A percentile compares a stretch with the other conserved stretches of the same genome.
Evolutionary conservation across 2,797 vertebrate genomes (phyloP).

Genomic region (Epinephelus malabaricus): DNA sequence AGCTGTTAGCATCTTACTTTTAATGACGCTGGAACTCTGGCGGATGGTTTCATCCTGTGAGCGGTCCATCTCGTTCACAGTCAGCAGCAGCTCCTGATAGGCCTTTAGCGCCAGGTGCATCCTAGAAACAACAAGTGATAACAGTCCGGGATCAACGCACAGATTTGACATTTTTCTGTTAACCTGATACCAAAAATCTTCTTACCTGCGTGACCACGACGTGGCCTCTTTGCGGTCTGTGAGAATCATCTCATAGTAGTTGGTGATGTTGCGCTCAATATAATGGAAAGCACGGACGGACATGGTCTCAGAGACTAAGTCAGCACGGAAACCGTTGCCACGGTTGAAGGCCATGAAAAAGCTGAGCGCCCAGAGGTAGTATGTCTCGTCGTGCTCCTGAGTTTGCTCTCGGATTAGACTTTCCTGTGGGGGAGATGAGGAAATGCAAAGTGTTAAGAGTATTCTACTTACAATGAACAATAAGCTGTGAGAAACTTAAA

Average conservation of each 20-base stretch:
- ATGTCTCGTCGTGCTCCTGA: slow-evolving; percentile 96
- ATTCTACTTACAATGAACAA: neutral
- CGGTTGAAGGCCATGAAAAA: slow-evolving; percentile 99
- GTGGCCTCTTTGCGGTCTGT: slow-evolving; percentile 93
- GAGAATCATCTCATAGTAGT: slow-evolving; percentile 97
- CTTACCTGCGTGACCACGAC: slow-evolving; percentile 94
- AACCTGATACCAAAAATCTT: neutral
- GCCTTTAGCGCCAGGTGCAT: slow-evolving; percentile 97
- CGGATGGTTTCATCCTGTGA: slow-evolving; percentile 89
- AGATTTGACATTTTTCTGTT: neutral
- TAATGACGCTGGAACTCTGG: slow-evolving; percentile 93
- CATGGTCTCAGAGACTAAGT: slow-evolving; percentile 96
- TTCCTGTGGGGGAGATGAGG: slow-evolving; percentile 83
- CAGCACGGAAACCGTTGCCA: slow-evolving; percentile 89
- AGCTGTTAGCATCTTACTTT: slow-evolving; percentile 86
- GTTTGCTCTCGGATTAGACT: slow-evolving; percentile 91
- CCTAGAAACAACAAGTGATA: slow-evolving; percentile 75
- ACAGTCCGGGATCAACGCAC: neutral
- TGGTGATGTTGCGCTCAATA: slow-evolving; percentile 95
- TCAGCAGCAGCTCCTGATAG: slow-evolving; percentile 95
- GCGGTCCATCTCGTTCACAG: slow-evolving; percentile 94
- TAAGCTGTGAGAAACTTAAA: neutral
- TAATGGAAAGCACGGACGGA: slow-evolving; percentile 94
- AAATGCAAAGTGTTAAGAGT: neutral
- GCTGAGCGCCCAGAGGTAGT: slow-evolving; percentile 95